Conservation (phyloP, 1,140 invertebrate genomes). For the Cherax quadricarinatus region DNA sequence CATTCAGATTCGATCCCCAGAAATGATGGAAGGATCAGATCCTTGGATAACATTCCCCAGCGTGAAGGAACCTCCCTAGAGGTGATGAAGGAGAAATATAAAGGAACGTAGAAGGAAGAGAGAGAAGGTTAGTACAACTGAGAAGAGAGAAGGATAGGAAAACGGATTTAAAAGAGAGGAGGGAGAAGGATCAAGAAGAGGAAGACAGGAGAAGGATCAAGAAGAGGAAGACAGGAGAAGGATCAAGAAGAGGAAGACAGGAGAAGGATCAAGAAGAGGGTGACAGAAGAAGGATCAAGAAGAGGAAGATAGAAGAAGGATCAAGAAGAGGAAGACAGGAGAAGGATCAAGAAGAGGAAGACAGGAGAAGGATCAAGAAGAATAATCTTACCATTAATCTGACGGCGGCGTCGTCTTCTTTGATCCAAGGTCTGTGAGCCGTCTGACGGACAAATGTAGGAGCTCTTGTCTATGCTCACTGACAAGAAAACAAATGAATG, state of each 20-base stretch:
- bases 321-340: background rate
- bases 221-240: background rate
- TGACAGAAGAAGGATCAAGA: no score
- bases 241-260: no score
- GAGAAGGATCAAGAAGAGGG: no score
- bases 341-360: background rate
- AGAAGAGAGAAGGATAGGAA: background rate
- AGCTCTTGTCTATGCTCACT: conserved; percentile 57
- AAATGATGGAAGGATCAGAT: no score
- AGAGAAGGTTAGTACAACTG: background rate
- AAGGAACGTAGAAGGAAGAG: no score
- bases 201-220: background rate
- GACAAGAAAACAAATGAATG: background rate
- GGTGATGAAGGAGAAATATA: no score
- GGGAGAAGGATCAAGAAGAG: no score
- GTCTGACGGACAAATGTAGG: conserved; percentile 55
- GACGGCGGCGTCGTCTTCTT: conserved; percentile 15
- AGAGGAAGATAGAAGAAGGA: no score
- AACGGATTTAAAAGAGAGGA: no score
- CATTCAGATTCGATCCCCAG: no score
- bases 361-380: background rate
- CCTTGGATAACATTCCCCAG: no score
- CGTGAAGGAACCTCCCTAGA: no score
- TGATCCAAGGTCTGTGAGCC: conserved; percentile 8
- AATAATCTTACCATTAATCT: conserved; percentile 7